Conservation (phyloP, 2,888 invertebrate species). For the Hydriomena furcata region DNA sequence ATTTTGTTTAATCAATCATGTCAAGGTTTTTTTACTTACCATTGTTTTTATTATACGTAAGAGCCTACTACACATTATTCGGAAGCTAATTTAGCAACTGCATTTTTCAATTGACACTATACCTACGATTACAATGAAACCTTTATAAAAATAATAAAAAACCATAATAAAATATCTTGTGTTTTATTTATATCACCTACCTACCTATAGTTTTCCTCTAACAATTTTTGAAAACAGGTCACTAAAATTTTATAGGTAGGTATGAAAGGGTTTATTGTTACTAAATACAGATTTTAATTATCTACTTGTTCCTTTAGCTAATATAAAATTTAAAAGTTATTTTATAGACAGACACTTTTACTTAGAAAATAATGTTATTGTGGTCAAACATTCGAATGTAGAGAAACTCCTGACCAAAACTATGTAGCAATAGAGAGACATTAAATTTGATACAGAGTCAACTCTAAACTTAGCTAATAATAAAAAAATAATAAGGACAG, state of each 20-base stretch:
- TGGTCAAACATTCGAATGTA: no score
- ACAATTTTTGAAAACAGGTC: no score
- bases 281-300: no score
- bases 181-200: slow-evolving; percentile 60
- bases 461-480: no score
- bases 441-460: no score
- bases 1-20: slow-evolving; percentile 40
- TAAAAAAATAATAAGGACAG: no score
- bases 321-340: no score
- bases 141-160: slow-evolving; percentile 75
- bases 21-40: slow-evolving; percentile 51
- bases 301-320: no score
- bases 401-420: neutral
- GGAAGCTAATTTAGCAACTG: slow-evolving; percentile 69
- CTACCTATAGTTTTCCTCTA: neutral
- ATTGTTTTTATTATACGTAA: slow-evolving; percentile 65
- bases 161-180: slow-evolving; percentile 51
- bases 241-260: no score
- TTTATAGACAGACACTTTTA: no score
- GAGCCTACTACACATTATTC: slow-evolving; percentile 81
- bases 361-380: no score
- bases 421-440: neutral
- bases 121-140: slow-evolving; percentile 79
- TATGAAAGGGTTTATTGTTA: no score
- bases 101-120: slow-evolving; percentile 79